A percentile compares a stretch with the other conserved stretches of the same genome.
These are phyloP conservation scores for Dendronephthya gigantea DNA, from an alignment of 64 coral and sea anemone genomes.

Conservation along the genomic window DNA sequence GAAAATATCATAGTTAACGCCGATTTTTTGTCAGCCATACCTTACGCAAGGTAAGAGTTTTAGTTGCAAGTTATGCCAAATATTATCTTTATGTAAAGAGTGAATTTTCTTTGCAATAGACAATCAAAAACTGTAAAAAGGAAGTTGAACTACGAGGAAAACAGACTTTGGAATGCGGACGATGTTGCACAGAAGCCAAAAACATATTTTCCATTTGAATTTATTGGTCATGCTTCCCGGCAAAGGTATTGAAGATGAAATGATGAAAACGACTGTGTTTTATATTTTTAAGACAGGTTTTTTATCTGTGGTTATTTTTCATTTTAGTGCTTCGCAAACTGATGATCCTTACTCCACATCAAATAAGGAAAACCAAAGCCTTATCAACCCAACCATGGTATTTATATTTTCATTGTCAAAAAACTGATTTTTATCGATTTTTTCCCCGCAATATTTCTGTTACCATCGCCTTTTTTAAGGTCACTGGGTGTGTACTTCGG, in stretches of 20 bases:
- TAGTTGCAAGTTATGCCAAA: no score
- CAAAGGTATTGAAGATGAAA: neutral
- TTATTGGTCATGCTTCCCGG: neutral
- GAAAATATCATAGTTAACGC: neutral
- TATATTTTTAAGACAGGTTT: neutral
- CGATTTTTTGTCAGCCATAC: slow-evolving; percentile 7
- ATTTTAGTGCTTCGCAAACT: neutral
- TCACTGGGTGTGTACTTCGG: neutral
- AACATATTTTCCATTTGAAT: slow-evolving; percentile 15
- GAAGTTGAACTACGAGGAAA: neutral
- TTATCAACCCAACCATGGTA: neutral
- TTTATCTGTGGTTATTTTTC: neutral
- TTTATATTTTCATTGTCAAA: neutral
- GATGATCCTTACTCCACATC: neutral
- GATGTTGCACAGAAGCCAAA: neutral
- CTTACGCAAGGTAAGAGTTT: neutral
- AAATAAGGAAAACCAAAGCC: neutral
- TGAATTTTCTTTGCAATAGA: neutral
- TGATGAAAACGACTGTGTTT: neutral
- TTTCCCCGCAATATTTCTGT: no score
- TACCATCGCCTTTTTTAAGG: neutral
- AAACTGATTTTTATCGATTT: neutral
- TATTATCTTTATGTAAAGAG: no score
- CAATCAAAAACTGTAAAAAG: neutral
- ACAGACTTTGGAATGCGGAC: neutral